Conservation (phyloP, 2,113 vertebrate species). For the Serinus canaria region DNA sequence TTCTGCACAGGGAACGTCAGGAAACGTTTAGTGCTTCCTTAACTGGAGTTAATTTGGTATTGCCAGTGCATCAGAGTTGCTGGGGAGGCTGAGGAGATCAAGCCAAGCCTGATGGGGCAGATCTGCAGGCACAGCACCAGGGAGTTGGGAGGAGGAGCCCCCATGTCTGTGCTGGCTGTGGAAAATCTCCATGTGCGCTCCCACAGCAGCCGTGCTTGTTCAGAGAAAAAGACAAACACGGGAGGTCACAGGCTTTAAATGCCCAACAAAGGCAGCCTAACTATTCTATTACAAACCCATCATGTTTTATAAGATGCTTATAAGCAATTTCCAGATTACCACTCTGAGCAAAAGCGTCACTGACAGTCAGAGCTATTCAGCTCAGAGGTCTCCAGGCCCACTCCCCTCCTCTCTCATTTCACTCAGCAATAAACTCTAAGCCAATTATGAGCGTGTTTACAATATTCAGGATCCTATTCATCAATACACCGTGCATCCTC, state of each 20-base stretch:
- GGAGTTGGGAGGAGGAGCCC: not conserved
- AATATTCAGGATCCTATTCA: conserved; percentile 50
- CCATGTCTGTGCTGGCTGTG: not conserved
- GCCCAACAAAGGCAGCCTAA: conserved; percentile 44
- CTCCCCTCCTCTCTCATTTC: conserved; percentile 52
- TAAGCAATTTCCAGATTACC: conserved; percentile 35
- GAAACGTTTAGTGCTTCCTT: not conserved
- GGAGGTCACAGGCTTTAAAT: conserved; percentile 50
- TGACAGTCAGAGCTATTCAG: conserved; percentile 43
- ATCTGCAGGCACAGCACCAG: not conserved
- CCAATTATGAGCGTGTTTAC: conserved; percentile 42
- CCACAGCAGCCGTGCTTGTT: not conserved
- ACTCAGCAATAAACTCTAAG: conserved; percentile 50
- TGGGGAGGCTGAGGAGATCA: not conserved
- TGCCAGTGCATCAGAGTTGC: not conserved
- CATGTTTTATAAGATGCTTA: conserved; percentile 32
- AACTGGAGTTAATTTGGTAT: not conserved
- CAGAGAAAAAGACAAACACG: conserved; percentile 16
- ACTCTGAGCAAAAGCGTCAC: not conserved
- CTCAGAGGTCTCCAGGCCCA: conserved; percentile 45
- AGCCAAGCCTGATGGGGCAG: not conserved
- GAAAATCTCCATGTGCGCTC: not conserved
- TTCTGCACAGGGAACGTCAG: conserved; percentile 9
- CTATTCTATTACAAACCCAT: conserved; percentile 16
- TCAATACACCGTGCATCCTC: not conserved